Conservation (phyloP, 1,140 invertebrate genomes). For the Penaeus japonicus region DNA sequence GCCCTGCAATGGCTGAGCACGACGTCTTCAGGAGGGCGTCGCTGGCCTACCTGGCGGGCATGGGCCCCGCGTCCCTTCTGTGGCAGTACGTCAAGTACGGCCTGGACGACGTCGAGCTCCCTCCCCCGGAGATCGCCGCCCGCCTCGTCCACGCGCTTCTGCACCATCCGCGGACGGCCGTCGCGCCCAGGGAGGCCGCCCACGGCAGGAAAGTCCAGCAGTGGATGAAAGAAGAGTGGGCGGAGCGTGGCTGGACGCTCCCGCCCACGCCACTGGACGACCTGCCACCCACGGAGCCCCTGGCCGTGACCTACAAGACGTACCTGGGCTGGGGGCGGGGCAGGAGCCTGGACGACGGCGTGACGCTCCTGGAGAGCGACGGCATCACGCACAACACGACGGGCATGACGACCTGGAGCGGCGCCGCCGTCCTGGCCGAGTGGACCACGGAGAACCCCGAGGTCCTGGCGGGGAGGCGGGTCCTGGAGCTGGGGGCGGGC, state of each 20-base stretch:
- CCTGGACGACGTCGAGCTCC: constrained; percentile 16
- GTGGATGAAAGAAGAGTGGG: constrained; percentile 43
- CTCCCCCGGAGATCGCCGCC: background rate
- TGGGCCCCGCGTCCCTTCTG: constrained; percentile 26
- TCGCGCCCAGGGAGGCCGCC: constrained; percentile 22
- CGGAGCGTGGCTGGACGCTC: constrained; percentile 16
- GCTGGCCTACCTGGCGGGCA: constrained; percentile 32
- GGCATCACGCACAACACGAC: constrained; percentile 53
- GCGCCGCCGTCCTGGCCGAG: constrained; percentile 44
- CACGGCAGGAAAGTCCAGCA: background rate
- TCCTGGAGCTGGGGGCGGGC: constrained; percentile 56
- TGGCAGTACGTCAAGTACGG: constrained; percentile 24
- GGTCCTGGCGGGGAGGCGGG: constrained; percentile 28
- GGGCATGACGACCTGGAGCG: constrained; percentile 54
- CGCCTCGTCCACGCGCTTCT: constrained; percentile 16
- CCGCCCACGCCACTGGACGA: background rate
- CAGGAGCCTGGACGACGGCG: background rate
- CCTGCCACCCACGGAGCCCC: background rate
- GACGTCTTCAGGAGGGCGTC: background rate
- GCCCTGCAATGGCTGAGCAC: too few species aligned
- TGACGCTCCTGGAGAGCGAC: constrained; percentile 54
- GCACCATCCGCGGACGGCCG: background rate
- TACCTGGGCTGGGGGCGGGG: constrained; percentile 26
- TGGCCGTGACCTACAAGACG: constrained; percentile 32
- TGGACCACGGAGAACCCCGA: constrained; percentile 42